Conservation (phyloP, 2,888 invertebrate species). For the Stomorhina lunata region DNA sequence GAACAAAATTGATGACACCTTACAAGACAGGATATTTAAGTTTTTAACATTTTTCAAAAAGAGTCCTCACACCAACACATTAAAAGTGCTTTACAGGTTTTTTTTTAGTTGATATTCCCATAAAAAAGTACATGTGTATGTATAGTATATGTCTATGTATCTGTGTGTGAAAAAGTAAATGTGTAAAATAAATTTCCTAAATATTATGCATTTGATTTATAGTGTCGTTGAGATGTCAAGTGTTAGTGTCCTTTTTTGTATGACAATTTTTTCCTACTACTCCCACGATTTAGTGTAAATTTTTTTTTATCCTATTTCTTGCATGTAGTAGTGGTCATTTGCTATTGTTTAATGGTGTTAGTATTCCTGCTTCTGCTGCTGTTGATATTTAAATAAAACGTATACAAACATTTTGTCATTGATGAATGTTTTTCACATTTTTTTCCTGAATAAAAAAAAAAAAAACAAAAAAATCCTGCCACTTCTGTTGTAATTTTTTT, state of each 20-base stretch:
- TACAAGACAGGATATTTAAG: neutral
- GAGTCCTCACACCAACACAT: neutral
- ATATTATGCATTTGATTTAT: conserved; percentile 58
- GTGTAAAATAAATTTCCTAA: neutral
- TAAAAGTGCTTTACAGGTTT: neutral
- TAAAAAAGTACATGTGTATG: neutral
- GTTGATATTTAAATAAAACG: conserved; percentile 42
- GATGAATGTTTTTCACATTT: conserved; percentile 40
- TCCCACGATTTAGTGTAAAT: neutral
- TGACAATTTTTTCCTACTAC: neutral
- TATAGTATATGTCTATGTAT: neutral
- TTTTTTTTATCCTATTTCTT: neutral
- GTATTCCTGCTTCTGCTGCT: conserved; percentile 19
- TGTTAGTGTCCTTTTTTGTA: conserved; percentile 29
- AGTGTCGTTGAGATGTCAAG: conserved; percentile 48
- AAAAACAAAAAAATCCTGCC: neutral
- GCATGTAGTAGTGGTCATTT: conserved; percentile 21
- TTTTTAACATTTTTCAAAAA: neutral
- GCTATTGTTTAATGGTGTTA: conserved; percentile 25
- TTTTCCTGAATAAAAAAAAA: too few relatives aligned
- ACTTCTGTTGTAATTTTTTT: neutral
- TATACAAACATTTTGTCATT: conserved; percentile 54
- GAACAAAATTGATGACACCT: conserved; percentile 14
- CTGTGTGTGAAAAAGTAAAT: neutral
- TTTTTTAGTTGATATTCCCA: neutral